Percentiles rank a stretch among this genome's conserved stretches.
phyloP scores from a whole-genome alignment of 2,797 vertebrate species.

The Buceros bicornis region DNA sequence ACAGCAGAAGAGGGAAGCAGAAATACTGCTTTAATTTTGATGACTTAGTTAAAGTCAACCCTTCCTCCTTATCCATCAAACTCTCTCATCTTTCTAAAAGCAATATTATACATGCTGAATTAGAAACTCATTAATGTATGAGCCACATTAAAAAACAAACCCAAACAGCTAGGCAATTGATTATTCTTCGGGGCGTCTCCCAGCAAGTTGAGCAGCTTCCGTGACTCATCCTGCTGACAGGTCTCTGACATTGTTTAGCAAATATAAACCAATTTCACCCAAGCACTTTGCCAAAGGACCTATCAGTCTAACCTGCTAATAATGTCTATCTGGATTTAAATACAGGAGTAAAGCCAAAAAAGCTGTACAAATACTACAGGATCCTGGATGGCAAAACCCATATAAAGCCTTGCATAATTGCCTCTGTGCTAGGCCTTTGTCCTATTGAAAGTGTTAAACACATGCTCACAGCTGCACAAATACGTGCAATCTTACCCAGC shows the following conservation, averaged over 20 bases:
- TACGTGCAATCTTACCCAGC: neutral
- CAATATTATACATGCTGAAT: neutral
- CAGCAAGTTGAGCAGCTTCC: neutral
- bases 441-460: neutral
- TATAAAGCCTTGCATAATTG: neutral
- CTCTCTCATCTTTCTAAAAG: neutral
- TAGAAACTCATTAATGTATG: neutral
- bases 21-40: neutral
- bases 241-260: neutral
- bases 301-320: neutral
- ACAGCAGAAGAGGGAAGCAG: neutral
- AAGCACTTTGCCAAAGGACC: neutral
- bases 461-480: rapidly evolving
- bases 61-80: neutral
- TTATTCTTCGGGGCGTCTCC: neutral
- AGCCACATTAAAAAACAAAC: neutral
- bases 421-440: neutral
- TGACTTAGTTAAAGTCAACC: neutral
- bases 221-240: neutral
- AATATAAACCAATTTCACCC: neutral
- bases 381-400: neutral
- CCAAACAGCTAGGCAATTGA: neutral
- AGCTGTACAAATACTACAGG: neutral
- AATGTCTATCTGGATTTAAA: neutral
- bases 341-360: neutral